These are phyloP conservation scores for Temnothorax rugatulus DNA, from an alignment of 2,888 invertebrate species.

Conservation along the genomic window DNA sequence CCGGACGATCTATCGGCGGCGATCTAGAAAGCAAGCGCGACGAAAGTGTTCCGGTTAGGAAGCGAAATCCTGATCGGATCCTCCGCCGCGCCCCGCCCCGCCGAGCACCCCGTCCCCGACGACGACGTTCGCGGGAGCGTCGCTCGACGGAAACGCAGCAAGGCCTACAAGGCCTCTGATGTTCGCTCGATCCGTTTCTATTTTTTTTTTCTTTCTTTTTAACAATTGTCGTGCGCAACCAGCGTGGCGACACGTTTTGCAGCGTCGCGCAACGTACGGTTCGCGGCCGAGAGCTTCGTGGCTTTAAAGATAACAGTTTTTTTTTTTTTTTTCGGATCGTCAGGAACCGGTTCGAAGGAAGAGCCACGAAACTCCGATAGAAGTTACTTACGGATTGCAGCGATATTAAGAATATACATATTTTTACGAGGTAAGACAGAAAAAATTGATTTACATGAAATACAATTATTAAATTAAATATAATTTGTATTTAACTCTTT, in stretches of 20 bases:
- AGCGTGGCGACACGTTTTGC: conserved; percentile 28
- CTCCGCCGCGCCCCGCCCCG: neutral
- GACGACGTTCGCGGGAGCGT: neutral
- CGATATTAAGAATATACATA: neutral
- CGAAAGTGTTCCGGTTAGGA: conserved; percentile 54
- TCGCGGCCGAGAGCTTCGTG: conserved; percentile 9
- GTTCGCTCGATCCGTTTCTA: neutral
- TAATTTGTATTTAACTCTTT: conserved; percentile 16
- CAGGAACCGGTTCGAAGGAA: conserved; percentile 31
- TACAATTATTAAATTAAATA: neutral
- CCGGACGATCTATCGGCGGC: conserved; percentile 31
- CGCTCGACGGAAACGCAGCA: neutral
- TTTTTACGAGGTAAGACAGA: neutral
- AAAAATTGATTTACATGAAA: neutral
- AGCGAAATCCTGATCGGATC: conserved; percentile 47
- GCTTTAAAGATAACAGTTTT: conserved; percentile 30
- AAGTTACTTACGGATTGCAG: neutral
- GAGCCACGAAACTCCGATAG: conserved; percentile 22
- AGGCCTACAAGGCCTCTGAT: neutral
- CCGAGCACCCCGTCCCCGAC: neutral
- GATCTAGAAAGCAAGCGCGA: conserved; percentile 64
- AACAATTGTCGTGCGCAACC: conserved; percentile 11
- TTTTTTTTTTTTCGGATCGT: neutral
- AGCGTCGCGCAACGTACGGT: neutral
- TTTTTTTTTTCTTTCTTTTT: neutral